Conservation (phyloP, 2,113 vertebrate genomes). For the Echinops telfairi region DNA sequence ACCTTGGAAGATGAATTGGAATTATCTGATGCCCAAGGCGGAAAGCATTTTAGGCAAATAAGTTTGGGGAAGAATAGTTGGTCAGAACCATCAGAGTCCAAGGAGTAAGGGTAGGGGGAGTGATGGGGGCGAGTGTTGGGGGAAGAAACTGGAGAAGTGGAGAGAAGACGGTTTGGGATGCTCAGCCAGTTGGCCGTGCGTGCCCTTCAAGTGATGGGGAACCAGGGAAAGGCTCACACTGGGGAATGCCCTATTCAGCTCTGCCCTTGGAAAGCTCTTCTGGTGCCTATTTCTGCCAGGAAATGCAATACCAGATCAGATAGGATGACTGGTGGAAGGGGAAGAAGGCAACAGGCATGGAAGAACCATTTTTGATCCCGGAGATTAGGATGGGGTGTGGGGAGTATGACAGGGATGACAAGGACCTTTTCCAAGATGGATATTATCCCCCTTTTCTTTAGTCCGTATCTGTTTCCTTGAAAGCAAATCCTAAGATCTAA, state of each 20-base stretch:
- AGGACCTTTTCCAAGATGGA: neutral
- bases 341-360: neutral
- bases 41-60: neutral
- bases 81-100: neutral
- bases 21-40: neutral
- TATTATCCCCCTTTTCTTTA: neutral
- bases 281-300: neutral
- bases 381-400: neutral
- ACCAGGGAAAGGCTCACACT: neutral
- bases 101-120: neutral
- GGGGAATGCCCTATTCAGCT: neutral
- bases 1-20: neutral
- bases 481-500: conserved; percentile 47
- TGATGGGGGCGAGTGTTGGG: neutral
- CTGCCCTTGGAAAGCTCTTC: neutral
- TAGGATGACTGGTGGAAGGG: neutral
- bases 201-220: neutral
- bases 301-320: neutral
- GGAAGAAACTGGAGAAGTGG: neutral
- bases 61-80: neutral
- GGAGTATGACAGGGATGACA: neutral
- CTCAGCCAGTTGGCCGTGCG: neutral
- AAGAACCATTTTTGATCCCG: neutral
- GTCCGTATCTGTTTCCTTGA: conserved; percentile 27
- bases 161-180: neutral